phyloP scores from a whole-genome alignment of 1,140 invertebrate species.

The Druon quercuslanigerum region DNA sequence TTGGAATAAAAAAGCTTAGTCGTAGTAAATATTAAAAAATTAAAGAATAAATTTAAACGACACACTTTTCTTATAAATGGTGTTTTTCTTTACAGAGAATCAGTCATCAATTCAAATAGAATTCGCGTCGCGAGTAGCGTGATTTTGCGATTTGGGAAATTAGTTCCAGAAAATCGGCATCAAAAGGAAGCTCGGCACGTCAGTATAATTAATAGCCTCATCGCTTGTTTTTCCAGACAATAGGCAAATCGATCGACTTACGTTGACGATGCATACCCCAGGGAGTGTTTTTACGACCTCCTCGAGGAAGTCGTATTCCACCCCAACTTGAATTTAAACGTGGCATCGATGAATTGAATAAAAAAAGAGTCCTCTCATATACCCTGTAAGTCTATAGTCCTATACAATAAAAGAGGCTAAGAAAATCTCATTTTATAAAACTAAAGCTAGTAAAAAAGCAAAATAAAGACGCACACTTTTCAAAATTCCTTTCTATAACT shows the following conservation, averaged over 20 bases:
- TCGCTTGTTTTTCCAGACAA: conserved; percentile 50
- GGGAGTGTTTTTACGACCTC: conserved; percentile 42
- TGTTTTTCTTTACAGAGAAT: not conserved
- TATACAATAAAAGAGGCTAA: not conserved
- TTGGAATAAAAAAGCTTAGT: too few relatives aligned
- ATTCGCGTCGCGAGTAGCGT: conserved; percentile 36
- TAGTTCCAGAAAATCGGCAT: conserved; percentile 51
- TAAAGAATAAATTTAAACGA: too few relatives aligned
- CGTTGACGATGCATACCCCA: conserved; percentile 51
- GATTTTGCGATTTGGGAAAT: conserved; percentile 48
- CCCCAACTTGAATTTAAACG: not conserved
- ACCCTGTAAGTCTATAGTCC: not conserved
- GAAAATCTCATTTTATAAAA: not conserved
- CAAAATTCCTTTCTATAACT: too few relatives aligned
- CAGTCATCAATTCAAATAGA: too few relatives aligned
- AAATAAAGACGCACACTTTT: not conserved
- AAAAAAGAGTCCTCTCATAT: not conserved
- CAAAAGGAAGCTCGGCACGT: conserved; percentile 49
- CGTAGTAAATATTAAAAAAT: too few relatives aligned
- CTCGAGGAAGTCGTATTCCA: conserved; percentile 22
- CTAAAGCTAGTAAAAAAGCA: not conserved
- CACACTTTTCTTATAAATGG: too few relatives aligned
- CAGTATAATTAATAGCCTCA: conserved; percentile 51
- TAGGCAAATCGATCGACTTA: conserved; percentile 45
- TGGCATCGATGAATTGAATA: not conserved